Base-by-base conservation (phyloP, 2,113 vertebrate genomes). In the Corythaeola cristata region DNA sequence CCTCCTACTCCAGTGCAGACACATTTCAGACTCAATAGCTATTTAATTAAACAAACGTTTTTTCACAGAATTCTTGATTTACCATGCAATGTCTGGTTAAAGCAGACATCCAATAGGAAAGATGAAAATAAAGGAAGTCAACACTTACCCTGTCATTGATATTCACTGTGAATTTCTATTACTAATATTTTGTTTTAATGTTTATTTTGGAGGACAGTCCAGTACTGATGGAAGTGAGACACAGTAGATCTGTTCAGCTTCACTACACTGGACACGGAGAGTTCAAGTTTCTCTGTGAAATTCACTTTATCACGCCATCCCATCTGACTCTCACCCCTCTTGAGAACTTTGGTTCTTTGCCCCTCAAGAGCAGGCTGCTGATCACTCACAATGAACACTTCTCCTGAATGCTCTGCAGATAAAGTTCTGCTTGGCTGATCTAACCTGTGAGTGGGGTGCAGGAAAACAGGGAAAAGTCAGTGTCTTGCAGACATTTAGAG, bases 381-480 rank as follows among this genome's bases (percentile, higher is more conserved):
- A 39, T 72, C 19, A 49, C 35, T 60, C 21, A 64, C 0, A 8
- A 30, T 0, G 5, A 93, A 26, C 7, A 30, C 14, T 82, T 58
- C 27, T 63, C 30, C 47, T 27, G 12, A 90, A 73, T 49, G 32
- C 3, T 69, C 8, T 52, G 16, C 12, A 59, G 33, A 41, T 9
- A 71, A 4, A 2, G 0, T 22, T 82, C 39, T 79, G 6, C n/a
- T 75, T 75, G 17, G 7, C 7, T 37, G 55, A 49, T 44, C 13
- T 69, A 53, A 52, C 28, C 23, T 6, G 9, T 21, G 35, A 58
- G 2, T 8, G 2, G 5, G 4, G 6, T 26, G n/a, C 0, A 5
- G 33, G 8, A 69, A 8, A 75, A 63, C 41, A 5, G 56, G 4
- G 15, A 21, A 82, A 91, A 85, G 20, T 3, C 13, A 47, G 8